Base-by-base conservation (phyloP, 1,140 invertebrate species). In the Aethina tumida region DNA sequence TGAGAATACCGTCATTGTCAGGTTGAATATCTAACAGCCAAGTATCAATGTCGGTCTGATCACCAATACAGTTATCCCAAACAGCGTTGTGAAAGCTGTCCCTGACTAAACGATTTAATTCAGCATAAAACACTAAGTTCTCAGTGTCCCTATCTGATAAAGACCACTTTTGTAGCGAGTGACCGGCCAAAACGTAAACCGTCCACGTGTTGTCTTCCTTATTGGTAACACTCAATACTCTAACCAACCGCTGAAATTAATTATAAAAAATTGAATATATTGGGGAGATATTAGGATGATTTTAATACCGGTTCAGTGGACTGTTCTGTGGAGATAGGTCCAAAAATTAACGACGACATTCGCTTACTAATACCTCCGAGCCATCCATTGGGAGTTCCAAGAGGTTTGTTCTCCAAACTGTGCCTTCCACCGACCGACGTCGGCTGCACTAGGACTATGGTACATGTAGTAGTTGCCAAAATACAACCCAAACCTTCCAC, bases 381-480 rank as follows among this genome's bases (percentile, higher is more conserved):
- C 74, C 91, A 88, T 9, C 90, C 84, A 41, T 84, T 79, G 8
- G 84, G 79, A 3, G 79, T 73, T 34, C 79, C 74, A 24, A 96
- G 65, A 4, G 78, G 74, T 21, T 77, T 71, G 54, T 80, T 87
- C 1, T 60, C 63, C 15, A 93, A 68, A 10, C 65, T 72, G 35
- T 82, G 75, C 28, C 80, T 75, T 5, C 78, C 76, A 44, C 70
- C 65, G 16, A 54, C 50, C 9, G 68, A 60, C 15, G 69, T 66
- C 2, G 78, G 69, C 38, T 76, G 75, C n/a, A 95, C 68, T 4
- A 89, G 65, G 1, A 91, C 75, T 7, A 94, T 67, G 5, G 86
- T 90, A 50, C 86, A 90, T 1, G 90, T 94, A 0, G 91, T 94
- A 8, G 91, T 96, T 2, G 86, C 84, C 16, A 95, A 67, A 44